Base-by-base conservation (phyloP, 2,888 invertebrate species). In the Cephus pygmeus region DNA sequence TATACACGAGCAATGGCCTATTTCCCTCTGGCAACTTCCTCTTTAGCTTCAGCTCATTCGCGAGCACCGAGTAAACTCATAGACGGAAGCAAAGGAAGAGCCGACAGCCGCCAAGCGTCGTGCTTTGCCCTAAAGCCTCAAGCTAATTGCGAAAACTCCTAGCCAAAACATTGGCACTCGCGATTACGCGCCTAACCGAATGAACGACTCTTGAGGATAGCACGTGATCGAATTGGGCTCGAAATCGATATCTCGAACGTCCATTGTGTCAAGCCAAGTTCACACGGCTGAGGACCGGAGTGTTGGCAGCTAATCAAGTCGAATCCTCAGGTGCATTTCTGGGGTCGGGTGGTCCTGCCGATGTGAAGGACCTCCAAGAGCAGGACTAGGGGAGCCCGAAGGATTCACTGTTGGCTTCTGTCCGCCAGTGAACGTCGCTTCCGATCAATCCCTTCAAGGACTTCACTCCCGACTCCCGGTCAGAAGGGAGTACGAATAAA, bases 391-490 rank as follows among this genome's bases (percentile, higher is more conserved):
- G 34, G 9, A 34, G 9, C 56, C 9, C 9, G 9, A 56, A 56
- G 56, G 56, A 56, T 56, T 56, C 56, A 1, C 56, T 23, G 82
- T 83, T 83, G 81, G 83, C 82, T 80, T 81, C 81, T 79, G 80
- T 81, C 78, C 79, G 79, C 76, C 79, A 79, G 79, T 79, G 82
- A 79, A 76, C 82, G 82, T 83, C 81, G 84, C 82, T 85, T 85
- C 83, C 85, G 85, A 85, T 85, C 85, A 86, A 86, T 86, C 85
- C 83, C 85, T 83, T 85, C 86, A 86, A 86, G 86, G 86, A 83
- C 85, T 85, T 85, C 80, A 77, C 82, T 83, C 82, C 81, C 82
- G 83, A 77, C 82, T 83, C 82, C 81, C 82, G 82, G 84, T 85
- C 81, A 81, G 84, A 79, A 76, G 81, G 79, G 81, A 73, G 78